Evolutionary conservation across 1,140 invertebrate genomes (phyloP), one percentile per base, ranked within the genome.

Genomic region (Rhynchophorus ferrugineus): DNA sequence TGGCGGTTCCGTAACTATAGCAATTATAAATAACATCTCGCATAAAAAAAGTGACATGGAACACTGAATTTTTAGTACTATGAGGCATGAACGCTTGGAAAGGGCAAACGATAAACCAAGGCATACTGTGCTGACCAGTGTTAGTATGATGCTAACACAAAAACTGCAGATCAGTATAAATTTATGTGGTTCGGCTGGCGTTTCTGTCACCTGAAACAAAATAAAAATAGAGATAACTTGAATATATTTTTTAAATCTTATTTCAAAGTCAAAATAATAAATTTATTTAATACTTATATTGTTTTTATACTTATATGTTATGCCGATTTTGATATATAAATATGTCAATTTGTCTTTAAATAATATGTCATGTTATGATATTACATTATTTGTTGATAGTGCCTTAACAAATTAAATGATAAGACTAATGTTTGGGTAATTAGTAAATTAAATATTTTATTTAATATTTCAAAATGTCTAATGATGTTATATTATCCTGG

Each of bases 51-150:
- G 46, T 3, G 61, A 61, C 5, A 63, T 9, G 5, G 61, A 61
- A 35, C 59, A 63, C 49, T 61, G 61, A 16, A 63, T 29, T 52
- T 63, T 59, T 2, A 63, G 37, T 21, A 54, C 38, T 3, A 51
- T 48, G 3, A 59, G 20, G 38, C 52, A 57, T 1, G 61, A 56
- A n/a, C 48, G 49, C 37, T 43, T 58, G n/a, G 14, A 16, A 8
- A 62, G 20, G 37, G 56, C 43, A 49, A 56, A 59, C 8, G 57
- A 58, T 18, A 44, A 21, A 5, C 35, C 51, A 11, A 60, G 18
- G 36, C 58, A 59, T 24, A 55, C 35, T 2, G 54, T 60, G 1
- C 58, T 57, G 18, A 55, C 54, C 6, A 58, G 13, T 3, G 56
- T 53, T 9, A 59, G 24, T 2, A 60, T 24, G 13, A 59, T 59